phyloP scores from a whole-genome alignment of 2,113 vertebrate genomes.

The Collichthys lucidus region DNA sequence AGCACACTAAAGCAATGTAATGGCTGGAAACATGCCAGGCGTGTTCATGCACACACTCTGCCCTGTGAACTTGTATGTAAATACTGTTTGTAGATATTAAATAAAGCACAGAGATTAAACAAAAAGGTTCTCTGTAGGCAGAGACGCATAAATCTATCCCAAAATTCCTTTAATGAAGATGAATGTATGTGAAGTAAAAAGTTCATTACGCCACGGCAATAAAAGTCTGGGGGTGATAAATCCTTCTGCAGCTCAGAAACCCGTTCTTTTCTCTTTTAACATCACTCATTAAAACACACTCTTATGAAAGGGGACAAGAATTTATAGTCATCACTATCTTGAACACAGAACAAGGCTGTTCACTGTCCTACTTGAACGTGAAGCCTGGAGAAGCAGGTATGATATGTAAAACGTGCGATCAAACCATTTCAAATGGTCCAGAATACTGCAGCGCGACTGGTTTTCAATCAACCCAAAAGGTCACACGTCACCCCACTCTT shows the following conservation, averaged over 20 bases:
- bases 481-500: no score
- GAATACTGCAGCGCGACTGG: no score
- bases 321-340: slow-evolving; percentile 11
- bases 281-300: background rate
- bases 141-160: background rate
- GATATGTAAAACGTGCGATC: no score
- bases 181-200: background rate
- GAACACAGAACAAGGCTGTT: slow-evolving; percentile 11
- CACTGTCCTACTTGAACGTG: background rate
- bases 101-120: background rate
- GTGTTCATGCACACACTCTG: slow-evolving; percentile 20
- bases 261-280: background rate
- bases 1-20: slow-evolving; percentile 21
- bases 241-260: slow-evolving; percentile 5
- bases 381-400: no score
- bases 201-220: slow-evolving; percentile 5
- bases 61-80: background rate
- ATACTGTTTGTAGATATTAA: background rate
- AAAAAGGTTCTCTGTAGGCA: background rate
- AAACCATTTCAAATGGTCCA: no score
- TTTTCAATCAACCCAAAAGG: no score
- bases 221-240: background rate
- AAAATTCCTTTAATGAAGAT: slow-evolving; percentile 4
- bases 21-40: slow-evolving; percentile 47
- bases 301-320: background rate